Percentiles rank a stretch among this genome's conserved stretches.
These are phyloP conservation scores for Caiman crocodilus DNA, from an alignment of 2,797 vertebrate species.

Conservation along the genomic window DNA sequence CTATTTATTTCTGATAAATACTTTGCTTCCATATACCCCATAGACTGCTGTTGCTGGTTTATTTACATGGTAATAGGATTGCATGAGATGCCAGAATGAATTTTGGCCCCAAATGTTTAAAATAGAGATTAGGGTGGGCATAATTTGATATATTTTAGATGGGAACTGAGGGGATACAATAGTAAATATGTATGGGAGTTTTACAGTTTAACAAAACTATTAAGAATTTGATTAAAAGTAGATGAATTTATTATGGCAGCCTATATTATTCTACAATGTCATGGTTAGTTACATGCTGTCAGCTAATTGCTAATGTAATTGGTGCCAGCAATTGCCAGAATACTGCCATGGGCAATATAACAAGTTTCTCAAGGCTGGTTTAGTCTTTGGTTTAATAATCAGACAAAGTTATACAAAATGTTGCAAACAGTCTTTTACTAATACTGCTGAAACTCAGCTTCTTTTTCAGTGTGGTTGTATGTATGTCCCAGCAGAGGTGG, in stretches of 20 bases:
- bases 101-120: neutral
- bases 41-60: neutral
- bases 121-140: neutral
- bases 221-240: accelerated
- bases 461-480: neutral
- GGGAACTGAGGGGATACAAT: neutral
- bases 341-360: neutral
- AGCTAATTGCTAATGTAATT: neutral
- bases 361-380: neutral
- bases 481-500: neutral
- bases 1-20: slow-evolving; percentile 1
- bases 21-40: neutral
- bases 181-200: neutral
- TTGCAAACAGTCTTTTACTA: neutral
- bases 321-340: neutral
- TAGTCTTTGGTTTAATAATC: neutral
- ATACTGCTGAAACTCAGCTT: neutral
- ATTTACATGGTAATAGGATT: neutral
- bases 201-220: neutral
- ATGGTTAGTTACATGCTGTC: neutral
- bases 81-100: neutral
- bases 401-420: neutral
- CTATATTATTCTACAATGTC: neutral
- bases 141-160: neutral
- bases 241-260: neutral